Base-by-base conservation (phyloP, 2,888 invertebrate species). In the Cephus pulcher region DNA sequence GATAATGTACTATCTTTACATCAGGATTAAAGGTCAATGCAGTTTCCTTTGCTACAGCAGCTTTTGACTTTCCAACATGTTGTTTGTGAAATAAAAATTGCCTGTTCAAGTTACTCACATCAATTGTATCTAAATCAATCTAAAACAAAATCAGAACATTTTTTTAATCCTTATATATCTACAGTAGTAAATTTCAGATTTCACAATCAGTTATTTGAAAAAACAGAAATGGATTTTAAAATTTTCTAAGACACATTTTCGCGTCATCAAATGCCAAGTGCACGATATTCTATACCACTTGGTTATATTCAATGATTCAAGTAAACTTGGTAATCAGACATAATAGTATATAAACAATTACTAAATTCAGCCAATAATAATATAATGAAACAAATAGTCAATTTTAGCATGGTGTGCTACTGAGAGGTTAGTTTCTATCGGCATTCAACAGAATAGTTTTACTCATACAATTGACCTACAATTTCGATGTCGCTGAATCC, bases 51-150 rank as follows among this genome's bases (percentile, higher is more conserved):
- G 99, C 99, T 34, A 99, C 97, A 85, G 95, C 93, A 0, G 99
- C 97, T 93, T 99, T 99, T 0, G 99, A 97, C 91, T 98, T 98
- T 3, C 99, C 99, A 81, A 99, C 99, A 94, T 99, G 99, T 89
- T 98, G 97, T 88, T 98, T 97, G 90, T 98, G 97, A 89, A 99
- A 99, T n/a, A 99, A 93, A 92, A 99, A 99, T 92, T 99, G 99
- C 69, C 99, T 95, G 92, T 99, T 99, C 84, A 99, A 93, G 91
- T 99, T 99, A 93, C 99, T 99, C 79, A 99, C 97, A 93, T 99
- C 99, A 91, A 99, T 99, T 0, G 99, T 99, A 91, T 99, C 99
- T 90, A 99, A 94, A 94, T 99, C 99, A 92, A 99, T 98, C 99
- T 99, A 93, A 84, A 95, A 95, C 82, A 82, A 80, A 84, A 83